phyloP scores from a whole-genome alignment of 2,113 vertebrate genomes.

The Hydropotes inermis region DNA sequence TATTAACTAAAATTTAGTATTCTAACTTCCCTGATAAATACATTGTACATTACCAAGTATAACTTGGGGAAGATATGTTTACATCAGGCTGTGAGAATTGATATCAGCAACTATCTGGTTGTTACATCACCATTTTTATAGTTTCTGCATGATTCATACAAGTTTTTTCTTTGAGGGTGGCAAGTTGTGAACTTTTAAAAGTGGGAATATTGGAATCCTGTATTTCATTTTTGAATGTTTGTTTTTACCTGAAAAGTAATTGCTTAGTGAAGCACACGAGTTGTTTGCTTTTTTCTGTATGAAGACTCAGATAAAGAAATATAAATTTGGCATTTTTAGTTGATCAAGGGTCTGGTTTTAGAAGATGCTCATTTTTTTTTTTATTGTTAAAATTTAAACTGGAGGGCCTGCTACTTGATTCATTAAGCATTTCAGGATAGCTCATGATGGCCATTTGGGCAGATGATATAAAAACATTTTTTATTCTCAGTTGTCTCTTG shows the following conservation, averaged over 20 bases:
- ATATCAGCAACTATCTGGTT: neutral
- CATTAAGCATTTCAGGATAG: neutral
- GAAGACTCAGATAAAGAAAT: neutral
- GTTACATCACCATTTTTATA: neutral
- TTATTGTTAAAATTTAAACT: neutral
- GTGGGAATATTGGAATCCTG: neutral
- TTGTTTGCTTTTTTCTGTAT: neutral
- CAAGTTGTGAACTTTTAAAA: neutral
- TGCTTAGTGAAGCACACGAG: neutral
- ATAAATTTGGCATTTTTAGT: neutral
- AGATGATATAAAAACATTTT: neutral
- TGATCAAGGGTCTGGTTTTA: neutral
- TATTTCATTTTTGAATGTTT: constrained; percentile 11
- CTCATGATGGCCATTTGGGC: neutral
- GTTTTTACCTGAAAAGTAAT: constrained; percentile 4
- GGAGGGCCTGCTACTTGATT: neutral
- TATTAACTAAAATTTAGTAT: constrained; percentile 27
- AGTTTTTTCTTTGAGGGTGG: neutral
- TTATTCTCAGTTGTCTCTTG: neutral
- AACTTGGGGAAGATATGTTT: neutral
- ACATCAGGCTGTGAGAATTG: neutral
- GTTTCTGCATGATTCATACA: neutral
- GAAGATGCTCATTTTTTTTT: neutral
- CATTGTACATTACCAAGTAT: neutral
- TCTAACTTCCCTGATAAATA: neutral